These are phyloP conservation scores for Catagonus wagneri DNA, from an alignment of 2,113 vertebrate genomes.

Conservation along the genomic window DNA sequence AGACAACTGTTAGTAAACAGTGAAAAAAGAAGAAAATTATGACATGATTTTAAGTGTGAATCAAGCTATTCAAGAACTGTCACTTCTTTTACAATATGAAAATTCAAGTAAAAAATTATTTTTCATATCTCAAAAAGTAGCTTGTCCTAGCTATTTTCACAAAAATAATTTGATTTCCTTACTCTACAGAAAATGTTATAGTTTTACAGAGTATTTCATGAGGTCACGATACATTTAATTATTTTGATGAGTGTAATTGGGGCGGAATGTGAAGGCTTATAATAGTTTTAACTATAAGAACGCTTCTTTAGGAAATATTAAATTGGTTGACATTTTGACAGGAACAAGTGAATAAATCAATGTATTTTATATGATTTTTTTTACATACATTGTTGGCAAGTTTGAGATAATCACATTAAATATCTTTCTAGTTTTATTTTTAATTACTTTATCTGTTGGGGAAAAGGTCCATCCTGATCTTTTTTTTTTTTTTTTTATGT, in stretches of 20 bases:
- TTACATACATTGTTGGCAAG: conserved; percentile 13
- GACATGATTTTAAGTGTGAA: conserved; percentile 67
- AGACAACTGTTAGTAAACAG: conserved; percentile 79
- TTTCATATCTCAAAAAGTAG: conserved; percentile 28
- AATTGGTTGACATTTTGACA: conserved; percentile 23
- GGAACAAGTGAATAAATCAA: not conserved
- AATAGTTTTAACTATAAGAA: conserved; percentile 43
- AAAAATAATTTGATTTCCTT: conserved; percentile 25
- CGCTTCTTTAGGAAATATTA: not conserved
- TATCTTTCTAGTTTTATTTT: conserved; percentile 36
- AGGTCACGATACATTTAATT: not conserved
- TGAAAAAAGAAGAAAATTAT: conserved; percentile 80
- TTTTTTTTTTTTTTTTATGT: conserved; percentile 44
- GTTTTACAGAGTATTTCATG: not conserved
- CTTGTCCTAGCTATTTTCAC: not conserved
- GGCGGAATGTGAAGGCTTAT: conserved; percentile 14
- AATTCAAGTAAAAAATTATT: not conserved
- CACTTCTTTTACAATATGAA: conserved; percentile 33
- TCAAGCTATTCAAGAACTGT: not conserved
- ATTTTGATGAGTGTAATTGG: conserved; percentile 45
- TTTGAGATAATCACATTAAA: conserved; percentile 27
- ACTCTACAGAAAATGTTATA: not conserved
- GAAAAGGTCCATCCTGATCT: conserved; percentile 27
- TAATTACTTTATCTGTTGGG: not conserved
- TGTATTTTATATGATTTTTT: not conserved